Percentiles rank a stretch among this genome's conserved stretches.
Conservation (phyloP, 2,888 invertebrate species). For the Gisinianus flammeolus region DNA sequence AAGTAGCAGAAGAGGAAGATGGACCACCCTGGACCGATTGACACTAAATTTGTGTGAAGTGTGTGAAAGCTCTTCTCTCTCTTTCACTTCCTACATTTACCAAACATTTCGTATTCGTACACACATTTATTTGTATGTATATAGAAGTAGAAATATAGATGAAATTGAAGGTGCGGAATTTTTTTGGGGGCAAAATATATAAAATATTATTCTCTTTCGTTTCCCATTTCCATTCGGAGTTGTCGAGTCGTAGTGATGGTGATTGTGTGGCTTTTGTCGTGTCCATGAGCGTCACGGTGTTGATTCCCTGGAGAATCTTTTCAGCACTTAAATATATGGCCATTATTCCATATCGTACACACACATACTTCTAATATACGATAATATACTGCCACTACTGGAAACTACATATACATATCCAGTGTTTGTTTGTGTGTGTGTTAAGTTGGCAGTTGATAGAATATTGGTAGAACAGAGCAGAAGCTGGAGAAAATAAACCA, state of each 20-base stretch:
- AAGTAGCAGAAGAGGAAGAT: conserved; percentile 21
- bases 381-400: no score
- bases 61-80: background rate
- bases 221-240: background rate
- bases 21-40: conserved; percentile 19
- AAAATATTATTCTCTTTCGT: background rate
- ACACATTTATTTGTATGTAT: background rate
- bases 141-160: background rate
- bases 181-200: background rate
- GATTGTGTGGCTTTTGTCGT: background rate
- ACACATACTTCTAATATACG: background rate
- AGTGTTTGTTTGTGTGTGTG: background rate
- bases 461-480: background rate
- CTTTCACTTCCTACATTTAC: background rate
- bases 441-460: background rate
- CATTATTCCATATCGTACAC: background rate
- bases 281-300: background rate
- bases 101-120: no score
- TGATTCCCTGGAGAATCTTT: conserved; percentile 13
- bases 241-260: background rate
- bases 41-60: conserved; percentile 5
- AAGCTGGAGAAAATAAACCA: background rate
- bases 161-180: background rate
- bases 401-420: no score
- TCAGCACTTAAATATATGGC: conserved; percentile 1